phyloP scores from a whole-genome alignment of 1,140 invertebrate genomes.

The Planococcus citri region DNA sequence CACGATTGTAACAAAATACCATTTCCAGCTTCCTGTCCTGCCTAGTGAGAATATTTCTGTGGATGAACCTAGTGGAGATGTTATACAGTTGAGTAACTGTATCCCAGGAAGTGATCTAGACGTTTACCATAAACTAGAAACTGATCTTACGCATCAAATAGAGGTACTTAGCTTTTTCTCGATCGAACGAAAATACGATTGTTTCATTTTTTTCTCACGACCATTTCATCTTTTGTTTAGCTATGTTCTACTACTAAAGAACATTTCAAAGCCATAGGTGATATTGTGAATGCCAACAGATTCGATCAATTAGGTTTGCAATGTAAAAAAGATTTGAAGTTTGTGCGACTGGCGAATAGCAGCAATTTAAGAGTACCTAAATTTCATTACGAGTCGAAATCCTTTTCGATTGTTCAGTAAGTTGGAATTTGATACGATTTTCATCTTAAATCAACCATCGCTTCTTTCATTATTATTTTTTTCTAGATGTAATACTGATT shows the following conservation, averaged over 20 bases:
- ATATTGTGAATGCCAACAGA: conserved; percentile 74
- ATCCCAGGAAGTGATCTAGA: conserved; percentile 41
- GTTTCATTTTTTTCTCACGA: too few relatives aligned
- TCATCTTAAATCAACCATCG: too few relatives aligned
- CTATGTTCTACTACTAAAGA: conserved; percentile 73
- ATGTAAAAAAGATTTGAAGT: conserved; percentile 78
- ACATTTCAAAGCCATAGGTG: conserved; percentile 82
- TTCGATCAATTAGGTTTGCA: conserved; percentile 77
- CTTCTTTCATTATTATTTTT: too few relatives aligned
- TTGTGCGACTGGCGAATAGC: conserved; percentile 59
- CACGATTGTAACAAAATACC: too few relatives aligned
- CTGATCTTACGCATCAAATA: conserved; percentile 71
- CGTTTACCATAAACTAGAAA: conserved; percentile 62
- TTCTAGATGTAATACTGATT: conserved; percentile 70
- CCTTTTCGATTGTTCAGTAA: conserved; percentile 79
- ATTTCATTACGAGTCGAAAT: conserved; percentile 85
- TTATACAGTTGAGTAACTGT: too few relatives aligned
- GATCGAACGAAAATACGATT: neutral
- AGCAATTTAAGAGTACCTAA: conserved; percentile 49
- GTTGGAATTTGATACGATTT: conserved; percentile 28
- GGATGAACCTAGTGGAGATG: too few relatives aligned
- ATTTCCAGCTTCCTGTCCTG: conserved; percentile 62
- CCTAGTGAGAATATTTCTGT: conserved; percentile 52
- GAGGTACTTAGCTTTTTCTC: conserved; percentile 40
- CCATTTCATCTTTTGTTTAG: conserved; percentile 26